phyloP scores from a whole-genome alignment of 1,140 invertebrate genomes.

The Cydia strobilella region DNA sequence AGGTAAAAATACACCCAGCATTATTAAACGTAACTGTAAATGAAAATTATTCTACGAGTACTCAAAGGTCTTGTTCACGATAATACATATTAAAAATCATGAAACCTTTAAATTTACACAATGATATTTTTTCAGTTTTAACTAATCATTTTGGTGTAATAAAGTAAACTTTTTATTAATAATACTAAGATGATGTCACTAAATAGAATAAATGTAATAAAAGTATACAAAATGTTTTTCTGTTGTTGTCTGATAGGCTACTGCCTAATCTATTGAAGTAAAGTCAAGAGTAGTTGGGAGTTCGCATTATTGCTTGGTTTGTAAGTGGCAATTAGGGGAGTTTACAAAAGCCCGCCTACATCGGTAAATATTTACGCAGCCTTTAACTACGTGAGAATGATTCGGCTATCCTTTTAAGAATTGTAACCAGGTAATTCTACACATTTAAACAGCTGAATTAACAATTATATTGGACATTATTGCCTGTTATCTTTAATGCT shows the following conservation, averaged over 20 bases:
- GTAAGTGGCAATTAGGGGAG: constrained; percentile 50
- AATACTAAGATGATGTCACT: too few relatives aligned
- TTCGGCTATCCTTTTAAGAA: constrained; percentile 32
- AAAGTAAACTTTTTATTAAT: too few relatives aligned
- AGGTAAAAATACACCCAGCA: too few relatives aligned
- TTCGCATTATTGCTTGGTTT: constrained; percentile 37
- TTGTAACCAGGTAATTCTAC: neutral
- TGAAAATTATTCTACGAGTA: too few relatives aligned
- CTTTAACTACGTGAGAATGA: constrained; percentile 41
- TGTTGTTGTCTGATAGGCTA: constrained; percentile 7
- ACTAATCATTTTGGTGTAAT: too few relatives aligned
- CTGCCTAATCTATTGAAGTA: constrained; percentile 8
- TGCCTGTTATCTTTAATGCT: neutral
- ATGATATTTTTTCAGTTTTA: too few relatives aligned
- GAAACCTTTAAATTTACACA: too few relatives aligned
- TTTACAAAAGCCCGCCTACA: constrained; percentile 43
- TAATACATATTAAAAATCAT: too few relatives aligned
- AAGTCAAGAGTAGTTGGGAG: constrained; percentile 40
- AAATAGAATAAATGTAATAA: neutral
- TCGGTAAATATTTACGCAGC: constrained; percentile 48
- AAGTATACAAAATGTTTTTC: neutral
- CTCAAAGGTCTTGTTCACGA: too few relatives aligned
- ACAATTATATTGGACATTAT: neutral
- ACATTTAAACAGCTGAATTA: neutral
- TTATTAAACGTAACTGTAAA: too few relatives aligned